A percentile compares a stretch with the other conserved stretches of the same genome.
Conservation (phyloP, 2,888 invertebrate species). For the Dyspetes luteomarginatus region DNA sequence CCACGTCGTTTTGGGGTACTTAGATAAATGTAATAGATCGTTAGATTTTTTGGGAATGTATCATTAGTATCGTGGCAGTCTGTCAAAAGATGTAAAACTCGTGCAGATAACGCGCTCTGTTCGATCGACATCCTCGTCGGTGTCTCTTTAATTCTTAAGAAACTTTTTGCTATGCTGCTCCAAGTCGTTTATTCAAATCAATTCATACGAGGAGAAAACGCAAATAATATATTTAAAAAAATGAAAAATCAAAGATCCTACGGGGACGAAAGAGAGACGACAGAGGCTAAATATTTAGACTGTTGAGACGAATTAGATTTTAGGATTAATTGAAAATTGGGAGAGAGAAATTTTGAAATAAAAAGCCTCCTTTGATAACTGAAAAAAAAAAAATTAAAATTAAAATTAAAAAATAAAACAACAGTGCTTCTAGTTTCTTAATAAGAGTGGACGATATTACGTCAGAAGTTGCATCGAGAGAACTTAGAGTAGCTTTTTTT, state of each 20-base stretch:
- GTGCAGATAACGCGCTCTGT: constrained; percentile 26
- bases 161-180: constrained; percentile 54
- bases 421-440: constrained; percentile 21
- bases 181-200: constrained; percentile 50
- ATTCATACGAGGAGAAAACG: constrained; percentile 17
- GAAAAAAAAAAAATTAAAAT: not conserved
- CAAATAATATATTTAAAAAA: not conserved
- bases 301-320: constrained; percentile 39
- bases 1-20: constrained; percentile 28
- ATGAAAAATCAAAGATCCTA: constrained; percentile 10
- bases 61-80: not conserved
- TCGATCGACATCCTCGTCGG: constrained; percentile 40
- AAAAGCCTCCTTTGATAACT: constrained; percentile 20
- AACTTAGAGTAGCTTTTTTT: constrained; percentile 24
- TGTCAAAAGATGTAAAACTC: not conserved
- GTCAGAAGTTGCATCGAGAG: constrained; percentile 8
- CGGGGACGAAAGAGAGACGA: constrained; percentile 4
- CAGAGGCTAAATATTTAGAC: constrained; percentile 52
- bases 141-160: constrained; percentile 34
- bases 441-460: constrained; percentile 10
- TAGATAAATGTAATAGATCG: constrained; percentile 20
- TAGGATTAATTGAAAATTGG: constrained; percentile 10
- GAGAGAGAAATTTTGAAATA: not conserved
- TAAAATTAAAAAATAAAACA: not conserved
- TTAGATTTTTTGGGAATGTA: constrained; percentile 24